A percentile compares a stretch with the other conserved stretches of the same genome.
Conservation (phyloP, 2,888 invertebrate genomes). For the Chaitophorus viminalis region DNA sequence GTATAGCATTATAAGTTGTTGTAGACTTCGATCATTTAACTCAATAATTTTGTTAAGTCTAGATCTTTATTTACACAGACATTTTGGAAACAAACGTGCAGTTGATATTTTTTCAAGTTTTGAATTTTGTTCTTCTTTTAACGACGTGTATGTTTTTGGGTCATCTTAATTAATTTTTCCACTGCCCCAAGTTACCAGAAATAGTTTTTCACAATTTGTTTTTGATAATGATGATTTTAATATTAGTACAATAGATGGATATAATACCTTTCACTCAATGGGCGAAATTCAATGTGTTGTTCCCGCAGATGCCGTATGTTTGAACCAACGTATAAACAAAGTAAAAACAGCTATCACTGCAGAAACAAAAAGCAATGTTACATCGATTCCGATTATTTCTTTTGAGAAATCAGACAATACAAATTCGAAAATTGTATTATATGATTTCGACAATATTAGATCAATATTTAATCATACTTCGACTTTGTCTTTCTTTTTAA, state of each 20-base stretch:
- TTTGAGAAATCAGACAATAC: conserved; percentile 11
- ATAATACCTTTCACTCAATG: conserved; percentile 64
- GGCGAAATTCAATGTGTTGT: conserved; percentile 64
- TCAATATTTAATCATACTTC: neutral
- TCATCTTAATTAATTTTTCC: neutral
- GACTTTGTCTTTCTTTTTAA: too few species aligned
- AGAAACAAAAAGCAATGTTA: neutral
- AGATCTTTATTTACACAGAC: conserved; percentile 60
- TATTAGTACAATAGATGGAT: conserved; percentile 64
- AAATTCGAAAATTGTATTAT: neutral
- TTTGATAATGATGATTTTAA: conserved; percentile 64
- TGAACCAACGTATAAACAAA: conserved; percentile 1
- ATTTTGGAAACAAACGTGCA: conserved; percentile 62
- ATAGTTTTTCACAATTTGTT: conserved; percentile 61
- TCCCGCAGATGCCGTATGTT: conserved; percentile 52
- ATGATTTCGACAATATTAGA: conserved; percentile 15
- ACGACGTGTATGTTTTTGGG: conserved; percentile 16
- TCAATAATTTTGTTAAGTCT: conserved; percentile 59
- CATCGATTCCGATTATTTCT: neutral
- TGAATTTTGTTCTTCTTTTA: conserved; percentile 51
- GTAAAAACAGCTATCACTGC: conserved; percentile 20
- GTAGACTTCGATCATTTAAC: conserved; percentile 62
- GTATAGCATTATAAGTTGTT: conserved; percentile 58
- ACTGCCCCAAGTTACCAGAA: conserved; percentile 61
- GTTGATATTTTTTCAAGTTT: conserved; percentile 57